Base-by-base conservation (phyloP, 2,888 invertebrate species). In the Apantesis nais region DNA sequence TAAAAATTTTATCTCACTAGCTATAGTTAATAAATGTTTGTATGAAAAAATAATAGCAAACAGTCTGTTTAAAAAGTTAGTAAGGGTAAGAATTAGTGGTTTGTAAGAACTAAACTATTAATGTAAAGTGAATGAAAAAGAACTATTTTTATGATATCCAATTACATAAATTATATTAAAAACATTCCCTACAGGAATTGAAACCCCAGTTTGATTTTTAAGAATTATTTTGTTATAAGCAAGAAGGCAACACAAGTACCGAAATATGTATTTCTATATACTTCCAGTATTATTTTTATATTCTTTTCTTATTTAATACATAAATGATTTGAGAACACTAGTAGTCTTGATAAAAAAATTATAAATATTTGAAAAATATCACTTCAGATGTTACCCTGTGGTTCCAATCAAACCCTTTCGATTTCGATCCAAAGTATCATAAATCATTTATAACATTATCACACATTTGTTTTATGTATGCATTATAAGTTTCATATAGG, bases 1-100 rank as follows among this genome's bases (percentile, higher is more conserved):
- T 58, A 29, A 29, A 29, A 44, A 44, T 63, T 31, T 41, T 31
- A 63, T 63, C 63, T 63, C 63, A 63, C 41, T 63, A 63, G 63
- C 11, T 31, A 44, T 63, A 63, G 31, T 29, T 58, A n/a, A 25
- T 22, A 52, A 52, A 52, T 29, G 16, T 55, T 55, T 55, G n/a
- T 25, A 55, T 55, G 25, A 55, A 3, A 55, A 55, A 55, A 55
- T 55, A 55, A 55, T 25, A 1, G 12, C 52, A 55, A 25, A 25
- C n/a, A 2, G 25, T 55, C 12, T 25, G 55, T 25, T 12, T 25
- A 55, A 55, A 25, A 55, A 12, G 3, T 55, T 25, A n/a, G 11
- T 52, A 25, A 9, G 12, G 52, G 37, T 62, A 39, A 39, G n/a
- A 25, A 14, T 61, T 34, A n/a, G 9, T 8, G 39, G 39, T 62